Conservation (phyloP, 2,888 invertebrate genomes). For the Operophtera brumata region DNA sequence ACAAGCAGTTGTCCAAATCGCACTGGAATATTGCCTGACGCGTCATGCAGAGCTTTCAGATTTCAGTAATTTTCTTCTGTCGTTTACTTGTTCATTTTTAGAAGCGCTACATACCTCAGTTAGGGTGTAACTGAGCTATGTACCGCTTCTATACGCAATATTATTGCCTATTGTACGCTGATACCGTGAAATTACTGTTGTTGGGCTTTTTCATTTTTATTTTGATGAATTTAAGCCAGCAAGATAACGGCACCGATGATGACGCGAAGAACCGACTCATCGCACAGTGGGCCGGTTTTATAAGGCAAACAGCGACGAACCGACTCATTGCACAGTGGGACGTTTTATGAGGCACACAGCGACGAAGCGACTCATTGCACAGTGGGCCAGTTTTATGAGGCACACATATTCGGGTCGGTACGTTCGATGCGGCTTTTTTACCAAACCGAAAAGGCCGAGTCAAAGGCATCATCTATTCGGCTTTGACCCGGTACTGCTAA, state of each 20-base stretch:
- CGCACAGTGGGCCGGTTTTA: background rate
- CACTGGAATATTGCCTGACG: too few relatives aligned
- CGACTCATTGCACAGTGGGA: background rate
- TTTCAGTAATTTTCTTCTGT: too few relatives aligned
- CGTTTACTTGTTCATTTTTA: too few relatives aligned
- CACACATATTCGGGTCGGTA: too few relatives aligned
- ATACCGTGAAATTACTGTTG: constrained; percentile 23
- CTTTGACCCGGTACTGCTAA: too few relatives aligned
- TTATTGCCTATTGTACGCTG: background rate
- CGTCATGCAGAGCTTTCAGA: too few relatives aligned
- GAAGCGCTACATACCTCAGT: too few relatives aligned
- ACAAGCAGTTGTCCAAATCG: too few relatives aligned
- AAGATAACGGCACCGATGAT: background rate
- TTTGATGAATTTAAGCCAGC: constrained; percentile 28
- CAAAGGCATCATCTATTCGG: too few relatives aligned
- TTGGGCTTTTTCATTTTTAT: constrained; percentile 26
- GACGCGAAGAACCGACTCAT: background rate
- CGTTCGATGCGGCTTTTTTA: too few relatives aligned
- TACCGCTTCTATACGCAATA: background rate
- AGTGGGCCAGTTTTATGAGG: background rate
- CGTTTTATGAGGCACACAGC: too few relatives aligned
- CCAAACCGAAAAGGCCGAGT: too few relatives aligned
- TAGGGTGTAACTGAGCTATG: background rate
- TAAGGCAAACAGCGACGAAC: background rate
- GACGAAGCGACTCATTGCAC: background rate